These are phyloP conservation scores for Heptranchias perlo DNA, from an alignment of 2,113 vertebrate species.

Conservation along the genomic window DNA sequence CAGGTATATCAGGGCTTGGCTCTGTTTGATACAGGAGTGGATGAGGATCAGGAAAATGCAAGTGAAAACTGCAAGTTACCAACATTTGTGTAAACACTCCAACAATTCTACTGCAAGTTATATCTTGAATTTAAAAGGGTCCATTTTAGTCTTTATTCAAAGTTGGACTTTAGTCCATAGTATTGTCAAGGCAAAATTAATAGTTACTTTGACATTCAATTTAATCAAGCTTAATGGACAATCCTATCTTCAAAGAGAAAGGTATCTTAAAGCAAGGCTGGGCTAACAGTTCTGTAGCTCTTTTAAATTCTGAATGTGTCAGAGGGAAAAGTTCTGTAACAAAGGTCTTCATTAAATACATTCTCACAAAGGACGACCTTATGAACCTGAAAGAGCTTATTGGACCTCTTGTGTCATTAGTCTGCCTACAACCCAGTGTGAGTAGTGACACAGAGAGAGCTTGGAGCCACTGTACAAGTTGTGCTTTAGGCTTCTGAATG, in stretches of 20 bases:
- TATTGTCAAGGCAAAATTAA: no score
- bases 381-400: background rate
- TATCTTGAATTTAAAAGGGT: background rate
- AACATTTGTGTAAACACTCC: background rate
- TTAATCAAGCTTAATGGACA: background rate
- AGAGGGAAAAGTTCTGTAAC: background rate
- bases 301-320: background rate
- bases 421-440: background rate
- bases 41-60: background rate
- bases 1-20: background rate
- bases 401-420: background rate
- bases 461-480: no score
- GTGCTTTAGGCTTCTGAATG: no score
- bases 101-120: background rate
- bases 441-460: no score
- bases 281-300: background rate
- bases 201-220: background rate
- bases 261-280: background rate
- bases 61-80: background rate
- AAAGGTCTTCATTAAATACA: background rate
- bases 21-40: background rate
- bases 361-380: background rate
- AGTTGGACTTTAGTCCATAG: background rate
- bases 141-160: background rate
- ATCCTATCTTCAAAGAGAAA: background rate